phyloP scores from a whole-genome alignment of 2,797 vertebrate genomes.

The Sebastes iracundus region DNA sequence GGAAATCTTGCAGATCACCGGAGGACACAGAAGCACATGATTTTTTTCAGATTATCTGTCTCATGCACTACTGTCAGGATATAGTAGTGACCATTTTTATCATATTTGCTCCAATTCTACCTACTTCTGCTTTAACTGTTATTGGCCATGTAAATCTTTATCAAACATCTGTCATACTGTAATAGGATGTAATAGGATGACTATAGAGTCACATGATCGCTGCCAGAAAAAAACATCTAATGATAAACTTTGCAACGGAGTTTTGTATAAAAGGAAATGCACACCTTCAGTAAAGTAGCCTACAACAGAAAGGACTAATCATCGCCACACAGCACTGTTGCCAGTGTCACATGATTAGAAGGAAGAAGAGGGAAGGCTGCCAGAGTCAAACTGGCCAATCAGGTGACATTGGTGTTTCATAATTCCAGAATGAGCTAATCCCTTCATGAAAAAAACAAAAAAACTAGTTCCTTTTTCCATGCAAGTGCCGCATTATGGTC shows the following conservation, averaged over 20 bases:
- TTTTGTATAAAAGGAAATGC: neutral
- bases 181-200: neutral
- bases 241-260: neutral
- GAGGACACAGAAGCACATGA: no score
- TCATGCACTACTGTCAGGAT: no score
- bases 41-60: no score
- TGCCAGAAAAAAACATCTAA: neutral
- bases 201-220: no score
- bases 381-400: conserved; percentile 46
- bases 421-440: conserved; percentile 69
- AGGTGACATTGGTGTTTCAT: conserved; percentile 57
- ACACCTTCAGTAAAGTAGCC: neutral
- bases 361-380: conserved; percentile 38
- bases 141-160: neutral
- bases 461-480: conserved; percentile 73
- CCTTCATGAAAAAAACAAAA: conserved; percentile 35
- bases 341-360: conserved; percentile 51
- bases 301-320: neutral
- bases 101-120: no score
- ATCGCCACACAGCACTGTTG: neutral
- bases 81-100: no score
- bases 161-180: neutral
- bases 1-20: no score
- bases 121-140: neutral
- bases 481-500: conserved; percentile 9